Percentiles rank a stretch among this genome's conserved stretches.
Evolutionary conservation across 2,888 invertebrate genomes (phyloP).

Genomic region (Lasioglossum oenotherae): DNA sequence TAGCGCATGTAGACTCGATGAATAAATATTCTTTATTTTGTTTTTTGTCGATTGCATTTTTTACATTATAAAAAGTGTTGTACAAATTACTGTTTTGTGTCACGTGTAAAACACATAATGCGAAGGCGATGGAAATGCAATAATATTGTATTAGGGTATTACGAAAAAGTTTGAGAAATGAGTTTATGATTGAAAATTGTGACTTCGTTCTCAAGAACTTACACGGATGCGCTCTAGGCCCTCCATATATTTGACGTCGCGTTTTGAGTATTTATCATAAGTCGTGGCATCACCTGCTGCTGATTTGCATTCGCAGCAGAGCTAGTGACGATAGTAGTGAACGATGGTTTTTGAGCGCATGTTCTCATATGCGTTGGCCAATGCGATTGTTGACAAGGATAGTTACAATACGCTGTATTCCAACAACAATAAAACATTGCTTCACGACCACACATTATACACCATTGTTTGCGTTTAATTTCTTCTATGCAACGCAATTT

Average conservation of each 20-base stretch:
- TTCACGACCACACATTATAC: slow-evolving; percentile 94
- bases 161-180: slow-evolving; percentile 35
- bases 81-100: slow-evolving; percentile 49
- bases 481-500: slow-evolving; percentile 90
- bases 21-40: slow-evolving; percentile 54
- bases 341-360: slow-evolving; percentile 85
- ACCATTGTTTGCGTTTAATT: slow-evolving; percentile 96
- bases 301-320: slow-evolving; percentile 56
- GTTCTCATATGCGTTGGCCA: slow-evolving; percentile 91
- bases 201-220: slow-evolving; percentile 53
- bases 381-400: slow-evolving; percentile 94
- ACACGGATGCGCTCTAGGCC: slow-evolving; percentile 68
- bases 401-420: slow-evolving; percentile 98
- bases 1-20: slow-evolving; percentile 20
- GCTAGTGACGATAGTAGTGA: slow-evolving; percentile 60
- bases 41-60: slow-evolving; percentile 39
- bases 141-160: slow-evolving; percentile 43
- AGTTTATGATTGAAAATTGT: slow-evolving; percentile 34
- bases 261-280: slow-evolving; percentile 69
- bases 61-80: slow-evolving; percentile 51
- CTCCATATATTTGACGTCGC: slow-evolving; percentile 57
- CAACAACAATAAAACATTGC: slow-evolving; percentile 98
- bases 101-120: slow-evolving; percentile 27
- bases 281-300: slow-evolving; percentile 77
- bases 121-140: slow-evolving; percentile 33